These are phyloP conservation scores for Glyphotaelius pellucidus DNA, from an alignment of 2,888 invertebrate species.

Conservation along the genomic window DNA sequence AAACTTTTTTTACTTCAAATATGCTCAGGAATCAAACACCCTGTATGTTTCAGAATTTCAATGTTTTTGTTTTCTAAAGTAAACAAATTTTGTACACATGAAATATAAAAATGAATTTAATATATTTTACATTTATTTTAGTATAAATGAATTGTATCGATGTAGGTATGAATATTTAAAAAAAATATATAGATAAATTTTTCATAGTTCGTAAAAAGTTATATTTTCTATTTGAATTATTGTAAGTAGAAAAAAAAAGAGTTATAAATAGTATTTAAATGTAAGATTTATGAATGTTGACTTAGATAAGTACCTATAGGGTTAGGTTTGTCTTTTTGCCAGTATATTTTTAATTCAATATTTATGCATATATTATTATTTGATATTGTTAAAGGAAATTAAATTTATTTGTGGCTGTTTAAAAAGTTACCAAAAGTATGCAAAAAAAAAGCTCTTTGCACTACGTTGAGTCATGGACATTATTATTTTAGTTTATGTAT, in stretches of 20 bases:
- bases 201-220: not conserved
- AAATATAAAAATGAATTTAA: slow-evolving; percentile 2
- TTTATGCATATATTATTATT: not conserved
- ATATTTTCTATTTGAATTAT: not conserved
- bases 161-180: not conserved
- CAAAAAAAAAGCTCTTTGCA: not conserved
- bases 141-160: not conserved
- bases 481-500: not conserved
- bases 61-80: not conserved
- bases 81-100: not conserved
- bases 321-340: slow-evolving; percentile 35
- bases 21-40: no score
- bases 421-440: slow-evolving; percentile 34
- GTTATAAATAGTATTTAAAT: not conserved
- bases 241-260: slow-evolving; percentile 4
- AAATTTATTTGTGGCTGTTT: slow-evolving; percentile 9
- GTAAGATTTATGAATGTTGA: not conserved
- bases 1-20: no score
- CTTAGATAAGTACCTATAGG: not conserved
- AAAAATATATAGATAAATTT: not conserved
- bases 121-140: not conserved
- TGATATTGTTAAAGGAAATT: not conserved
- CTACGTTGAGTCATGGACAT: not conserved
- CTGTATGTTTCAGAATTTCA: not conserved
- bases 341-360: slow-evolving; percentile 22